These are phyloP conservation scores for Chamaea fasciata DNA, from an alignment of 2,113 vertebrate species.

Conservation along the genomic window DNA sequence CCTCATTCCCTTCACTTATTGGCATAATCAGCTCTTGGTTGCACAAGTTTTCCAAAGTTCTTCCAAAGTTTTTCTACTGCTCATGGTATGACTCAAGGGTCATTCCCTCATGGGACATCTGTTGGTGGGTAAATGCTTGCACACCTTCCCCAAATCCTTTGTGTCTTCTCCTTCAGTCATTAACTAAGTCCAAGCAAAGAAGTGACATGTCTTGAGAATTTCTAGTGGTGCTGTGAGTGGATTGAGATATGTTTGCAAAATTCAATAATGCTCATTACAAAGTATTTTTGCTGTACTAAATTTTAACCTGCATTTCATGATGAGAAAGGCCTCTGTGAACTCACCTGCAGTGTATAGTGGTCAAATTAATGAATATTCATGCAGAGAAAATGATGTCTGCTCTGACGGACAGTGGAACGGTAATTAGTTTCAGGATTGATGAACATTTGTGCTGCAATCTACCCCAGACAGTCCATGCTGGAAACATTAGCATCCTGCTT, in stretches of 20 bases:
- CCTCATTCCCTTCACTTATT: not conserved
- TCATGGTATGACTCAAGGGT: not conserved
- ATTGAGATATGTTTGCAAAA: not conserved
- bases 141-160: not conserved
- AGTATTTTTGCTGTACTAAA: not conserved
- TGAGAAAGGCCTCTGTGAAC: not conserved
- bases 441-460: not conserved
- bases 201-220: not conserved
- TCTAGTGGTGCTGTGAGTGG: not conserved
- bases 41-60: not conserved
- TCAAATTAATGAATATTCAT: not conserved
- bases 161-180: not conserved
- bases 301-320: not conserved
- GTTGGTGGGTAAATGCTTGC: not conserved
- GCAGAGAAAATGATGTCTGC: not conserved
- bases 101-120: not conserved
- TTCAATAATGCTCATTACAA: not conserved
- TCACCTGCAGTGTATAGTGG: not conserved
- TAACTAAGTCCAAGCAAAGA: not conserved
- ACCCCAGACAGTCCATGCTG: not conserved
- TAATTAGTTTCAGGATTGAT: not conserved
- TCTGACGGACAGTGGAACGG: not conserved
- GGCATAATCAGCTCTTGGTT: not conserved
- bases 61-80: not conserved
- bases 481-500: slow-evolving; percentile 28